Percentiles rank a stretch among this genome's conserved stretches.
These are phyloP conservation scores for Lampris megalopsis DNA, from an alignment of 2,113 vertebrate genomes.

Conservation along the genomic window DNA sequence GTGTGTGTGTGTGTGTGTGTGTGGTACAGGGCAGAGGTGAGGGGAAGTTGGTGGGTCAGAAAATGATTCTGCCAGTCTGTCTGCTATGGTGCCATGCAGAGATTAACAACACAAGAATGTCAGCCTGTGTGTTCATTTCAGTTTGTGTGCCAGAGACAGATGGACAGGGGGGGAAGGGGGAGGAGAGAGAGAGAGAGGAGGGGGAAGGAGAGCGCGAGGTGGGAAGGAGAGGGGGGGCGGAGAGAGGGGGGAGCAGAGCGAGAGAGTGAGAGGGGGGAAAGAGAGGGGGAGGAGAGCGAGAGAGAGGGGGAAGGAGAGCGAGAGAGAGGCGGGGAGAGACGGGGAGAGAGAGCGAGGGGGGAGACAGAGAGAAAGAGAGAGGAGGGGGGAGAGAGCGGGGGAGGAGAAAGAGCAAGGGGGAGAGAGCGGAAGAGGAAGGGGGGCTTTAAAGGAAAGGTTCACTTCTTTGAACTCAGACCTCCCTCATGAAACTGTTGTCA, in stretches of 20 bases:
- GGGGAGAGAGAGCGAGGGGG: not conserved
- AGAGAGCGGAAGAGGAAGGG: no score
- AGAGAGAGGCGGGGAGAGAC: not conserved
- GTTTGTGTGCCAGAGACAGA: not conserved
- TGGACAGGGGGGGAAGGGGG: not conserved
- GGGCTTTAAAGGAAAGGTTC: no score
- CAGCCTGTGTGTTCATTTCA: not conserved
- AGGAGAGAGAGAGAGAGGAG: not conserved
- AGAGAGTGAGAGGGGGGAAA: no score
- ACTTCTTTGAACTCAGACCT: no score
- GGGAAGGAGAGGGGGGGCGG: no score
- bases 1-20: not conserved
- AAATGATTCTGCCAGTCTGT: slow-evolving; percentile 13
- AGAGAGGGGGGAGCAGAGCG: no score
- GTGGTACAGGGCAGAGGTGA: not conserved
- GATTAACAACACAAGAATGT: slow-evolving; percentile 26
- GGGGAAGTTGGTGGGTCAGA: not conserved
- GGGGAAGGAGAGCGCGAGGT: not conserved
- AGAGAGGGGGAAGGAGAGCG: no score
- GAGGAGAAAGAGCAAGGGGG: no score
- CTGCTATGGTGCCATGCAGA: not conserved
- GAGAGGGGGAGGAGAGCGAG: no score
- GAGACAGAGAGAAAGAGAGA: slow-evolving; percentile 1
- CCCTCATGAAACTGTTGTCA: no score
- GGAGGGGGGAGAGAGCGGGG: not conserved